Evolutionary conservation across 2,113 vertebrate species (phyloP).

Genomic region (Furnarius figulus): DNA sequence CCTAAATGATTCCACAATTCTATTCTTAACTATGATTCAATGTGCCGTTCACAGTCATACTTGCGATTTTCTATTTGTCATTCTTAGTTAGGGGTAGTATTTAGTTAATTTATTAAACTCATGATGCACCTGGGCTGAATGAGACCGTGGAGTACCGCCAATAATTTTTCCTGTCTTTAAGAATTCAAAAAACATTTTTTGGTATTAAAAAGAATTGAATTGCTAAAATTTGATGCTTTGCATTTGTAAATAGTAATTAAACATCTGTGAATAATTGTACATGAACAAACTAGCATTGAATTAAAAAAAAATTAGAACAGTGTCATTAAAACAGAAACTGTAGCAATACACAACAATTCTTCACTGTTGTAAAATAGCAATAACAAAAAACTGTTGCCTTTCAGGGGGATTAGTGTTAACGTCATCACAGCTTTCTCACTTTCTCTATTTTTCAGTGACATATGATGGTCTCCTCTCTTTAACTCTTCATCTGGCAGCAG

Average conservation of each 20-base stretch:
- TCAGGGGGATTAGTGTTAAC: not conserved
- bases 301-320: not conserved
- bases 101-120: not conserved
- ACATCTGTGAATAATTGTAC: not conserved
- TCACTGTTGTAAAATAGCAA: not conserved
- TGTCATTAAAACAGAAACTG: not conserved
- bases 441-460: not conserved
- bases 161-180: not conserved
- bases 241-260: constrained; percentile 11
- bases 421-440: not conserved
- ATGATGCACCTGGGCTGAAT: not conserved
- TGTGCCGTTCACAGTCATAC: not conserved
- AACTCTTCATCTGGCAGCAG: not conserved
- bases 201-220: not conserved
- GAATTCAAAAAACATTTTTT: not conserved
- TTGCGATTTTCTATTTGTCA: not conserved
- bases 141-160: not conserved
- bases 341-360: not conserved
- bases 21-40: not conserved
- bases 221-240: not conserved
- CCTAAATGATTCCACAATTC: not conserved
- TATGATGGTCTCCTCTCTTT: not conserved
- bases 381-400: not conserved
- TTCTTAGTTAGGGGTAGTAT: not conserved
- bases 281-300: not conserved